Percentiles rank a stretch among this genome's conserved stretches.
These are phyloP conservation scores for Tenthredo mesomela DNA, from an alignment of 2,888 invertebrate species.

Conservation along the genomic window DNA sequence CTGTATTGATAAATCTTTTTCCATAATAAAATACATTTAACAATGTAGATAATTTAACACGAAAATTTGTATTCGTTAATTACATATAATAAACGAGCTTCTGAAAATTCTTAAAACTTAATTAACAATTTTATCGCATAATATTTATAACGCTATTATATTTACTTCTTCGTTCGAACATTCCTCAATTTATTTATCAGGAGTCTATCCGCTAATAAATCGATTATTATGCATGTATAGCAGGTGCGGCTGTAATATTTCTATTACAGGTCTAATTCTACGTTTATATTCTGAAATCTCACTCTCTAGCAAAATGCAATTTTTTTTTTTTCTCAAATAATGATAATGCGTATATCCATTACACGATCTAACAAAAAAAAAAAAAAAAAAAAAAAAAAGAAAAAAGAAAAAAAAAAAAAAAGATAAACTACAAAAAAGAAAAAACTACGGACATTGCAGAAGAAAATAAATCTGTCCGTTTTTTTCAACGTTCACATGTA, in stretches of 20 bases:
- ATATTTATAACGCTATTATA: not conserved
- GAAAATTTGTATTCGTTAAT: not conserved
- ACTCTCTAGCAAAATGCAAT: slow-evolving; percentile 37
- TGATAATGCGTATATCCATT: slow-evolving; percentile 1
- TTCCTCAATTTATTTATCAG: slow-evolving; percentile 6
- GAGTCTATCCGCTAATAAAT: slow-evolving; percentile 26
- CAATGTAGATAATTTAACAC: slow-evolving; percentile 22
- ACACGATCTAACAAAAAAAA: not conserved
- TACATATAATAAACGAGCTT: not conserved
- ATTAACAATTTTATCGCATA: slow-evolving; percentile 27
- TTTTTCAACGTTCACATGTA: slow-evolving; percentile 15
- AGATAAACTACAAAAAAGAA: not conserved
- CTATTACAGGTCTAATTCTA: not conserved
- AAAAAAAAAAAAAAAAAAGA: not conserved
- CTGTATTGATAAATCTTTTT: not conserved
- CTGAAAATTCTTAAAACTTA: slow-evolving; percentile 36
- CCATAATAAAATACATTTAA: slow-evolving; percentile 38
- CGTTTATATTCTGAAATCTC: not conserved
- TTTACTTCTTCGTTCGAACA: not conserved
- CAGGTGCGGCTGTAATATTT: slow-evolving; percentile 35
- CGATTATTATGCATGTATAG: slow-evolving; percentile 30
- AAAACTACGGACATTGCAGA: not conserved
- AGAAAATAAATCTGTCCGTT: slow-evolving; percentile 5
- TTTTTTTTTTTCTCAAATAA: slow-evolving; percentile 10
- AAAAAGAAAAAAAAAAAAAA: not conserved